These are phyloP conservation scores for Synodontis membranacea DNA, from an alignment of 2,113 vertebrate species.

Conservation along the genomic window DNA sequence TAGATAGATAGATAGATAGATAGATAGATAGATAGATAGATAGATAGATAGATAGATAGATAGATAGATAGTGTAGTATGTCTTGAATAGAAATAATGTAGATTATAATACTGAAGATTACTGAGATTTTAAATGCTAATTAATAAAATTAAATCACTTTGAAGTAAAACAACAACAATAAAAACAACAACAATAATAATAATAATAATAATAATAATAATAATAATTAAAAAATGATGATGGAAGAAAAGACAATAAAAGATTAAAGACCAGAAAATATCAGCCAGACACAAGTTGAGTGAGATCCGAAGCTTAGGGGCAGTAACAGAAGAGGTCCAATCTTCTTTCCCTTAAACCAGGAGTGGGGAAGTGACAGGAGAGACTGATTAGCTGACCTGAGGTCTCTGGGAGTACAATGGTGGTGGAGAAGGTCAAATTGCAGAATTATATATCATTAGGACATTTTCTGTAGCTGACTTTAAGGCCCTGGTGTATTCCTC, in stretches of 20 bases:
- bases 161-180: not conserved
- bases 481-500: not conserved
- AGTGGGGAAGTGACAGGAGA: slow-evolving; percentile 9
- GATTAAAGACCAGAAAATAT: not conserved
- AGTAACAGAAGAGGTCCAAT: slow-evolving; percentile 2
- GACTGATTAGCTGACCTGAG: slow-evolving; percentile 29
- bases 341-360: slow-evolving; percentile 8
- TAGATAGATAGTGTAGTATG: too few relatives aligned
- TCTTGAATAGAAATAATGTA: too few relatives aligned
- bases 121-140: not conserved
- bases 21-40: too few relatives aligned
- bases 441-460: not conserved
- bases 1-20: too few relatives aligned
- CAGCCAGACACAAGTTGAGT: not conserved
- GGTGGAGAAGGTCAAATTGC: not conserved
- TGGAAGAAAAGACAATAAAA: not conserved
- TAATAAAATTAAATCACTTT: not conserved
- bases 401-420: not conserved
- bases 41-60: too few relatives aligned
- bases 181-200: not conserved
- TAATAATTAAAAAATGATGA: too few relatives aligned
- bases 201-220: not conserved
- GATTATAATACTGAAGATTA: not conserved
- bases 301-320: not conserved
- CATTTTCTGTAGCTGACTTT: slow-evolving; percentile 14